A percentile compares a stretch with the other conserved stretches of the same genome.
These are phyloP conservation scores for Malthinus seriepunctatus DNA, from an alignment of 2,888 invertebrate species.

Conservation along the genomic window DNA sequence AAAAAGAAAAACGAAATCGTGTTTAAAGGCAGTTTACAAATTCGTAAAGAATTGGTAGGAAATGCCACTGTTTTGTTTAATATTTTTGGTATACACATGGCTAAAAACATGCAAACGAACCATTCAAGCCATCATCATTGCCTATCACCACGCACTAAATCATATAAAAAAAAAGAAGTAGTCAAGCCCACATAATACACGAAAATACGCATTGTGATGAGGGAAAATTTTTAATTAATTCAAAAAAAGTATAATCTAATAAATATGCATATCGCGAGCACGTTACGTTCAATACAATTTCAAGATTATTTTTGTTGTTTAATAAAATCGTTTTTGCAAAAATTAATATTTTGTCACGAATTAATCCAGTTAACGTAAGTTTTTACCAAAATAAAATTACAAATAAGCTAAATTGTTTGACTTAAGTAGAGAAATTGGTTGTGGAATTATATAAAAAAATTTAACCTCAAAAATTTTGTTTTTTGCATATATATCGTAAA, in stretches of 20 bases:
- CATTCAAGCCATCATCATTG: conserved; percentile 32
- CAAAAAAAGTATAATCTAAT: conserved; percentile 26
- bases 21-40: conserved; percentile 28
- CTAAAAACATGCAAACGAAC: conserved; percentile 32
- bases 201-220: conserved; percentile 21
- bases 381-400: no score
- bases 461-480: no score
- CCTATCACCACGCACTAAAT: conserved; percentile 38
- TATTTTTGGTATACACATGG: conserved; percentile 34
- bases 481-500: no score
- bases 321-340: conserved; percentile 24
- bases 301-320: conserved; percentile 17
- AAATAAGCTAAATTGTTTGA: no score
- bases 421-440: no score
- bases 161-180: conserved; percentile 24
- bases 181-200: conserved; percentile 24
- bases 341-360: conserved; percentile 20
- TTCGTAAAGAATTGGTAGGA: conserved; percentile 28
- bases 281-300: conserved; percentile 21
- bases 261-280: conserved; percentile 22
- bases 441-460: no score
- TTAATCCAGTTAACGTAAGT: no score
- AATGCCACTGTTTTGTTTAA: conserved; percentile 30
- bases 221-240: conserved; percentile 23
- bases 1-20: conserved; percentile 28